Evolutionary conservation across 2,797 vertebrate genomes (phyloP), one percentile per base, ranked within the genome.

Genomic region (Cetoscarus ocellatus): DNA sequence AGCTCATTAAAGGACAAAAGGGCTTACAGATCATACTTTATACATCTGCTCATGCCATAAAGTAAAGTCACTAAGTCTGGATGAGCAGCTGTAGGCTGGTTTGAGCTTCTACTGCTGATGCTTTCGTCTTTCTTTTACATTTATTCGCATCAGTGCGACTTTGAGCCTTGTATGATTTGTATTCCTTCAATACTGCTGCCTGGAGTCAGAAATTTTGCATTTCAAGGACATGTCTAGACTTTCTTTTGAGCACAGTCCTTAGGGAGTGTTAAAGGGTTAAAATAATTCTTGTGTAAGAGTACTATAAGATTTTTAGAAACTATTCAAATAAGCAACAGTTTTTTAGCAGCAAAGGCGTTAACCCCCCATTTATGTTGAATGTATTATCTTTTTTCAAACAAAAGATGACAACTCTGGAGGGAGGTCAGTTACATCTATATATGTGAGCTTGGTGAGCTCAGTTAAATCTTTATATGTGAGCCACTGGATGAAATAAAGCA

Each of bases 141-240:
- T 52, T 56, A 47, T 36, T 57, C 19, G 38, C 59, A 53, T 61
- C 56, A 65, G n/a, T 50, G 0, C 8, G 55, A 39, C 51, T 69
- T 43, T 49, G 59, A 75, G 47, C 17, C 49, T 69, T 6, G 49
- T 15, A 39, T 39, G 44, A 38, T 73, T 73, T 58, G 48, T 69
- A 70, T 73, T 61, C 45, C 27, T 34, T 52, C 51, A 35, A 61
- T 47, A 52, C 53, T 11, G 3, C 9, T 34, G 49, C 47, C n/a
- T 53, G 58, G 19, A 14, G 42, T 67, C 64, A 38, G 17, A 36
- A 50, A 34, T 67, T 67, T 54, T 52, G 17, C n/a, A 50, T 60
- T 56, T 65, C 35, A 68, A 59, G 45, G 45, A 48, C 40, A 45
- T 18, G 40, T 57, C 51, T 60, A 19, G 64, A 59, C 58, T 53